These are phyloP conservation scores for Morpho helenor DNA, from an alignment of 2,888 invertebrate species.

Conservation along the genomic window DNA sequence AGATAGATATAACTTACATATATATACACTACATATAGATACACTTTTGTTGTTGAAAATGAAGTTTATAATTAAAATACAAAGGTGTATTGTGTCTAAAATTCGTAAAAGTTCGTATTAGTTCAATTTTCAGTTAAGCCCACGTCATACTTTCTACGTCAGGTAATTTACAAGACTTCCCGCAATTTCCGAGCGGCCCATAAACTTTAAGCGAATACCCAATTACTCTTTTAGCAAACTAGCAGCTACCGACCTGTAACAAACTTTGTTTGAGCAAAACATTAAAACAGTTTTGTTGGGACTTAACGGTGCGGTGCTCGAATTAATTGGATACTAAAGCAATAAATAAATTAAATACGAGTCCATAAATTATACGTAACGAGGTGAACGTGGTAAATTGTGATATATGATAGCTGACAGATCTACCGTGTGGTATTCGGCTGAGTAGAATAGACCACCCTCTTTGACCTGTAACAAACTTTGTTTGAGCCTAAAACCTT, in stretches of 20 bases:
- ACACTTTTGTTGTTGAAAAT: too few species aligned
- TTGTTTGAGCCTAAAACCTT: constrained; percentile 18
- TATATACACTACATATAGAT: too few species aligned
- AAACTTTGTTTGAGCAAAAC: constrained; percentile 18
- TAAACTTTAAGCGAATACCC: constrained; percentile 18
- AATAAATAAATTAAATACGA: constrained; percentile 13
- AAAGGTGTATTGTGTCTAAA: too few species aligned
- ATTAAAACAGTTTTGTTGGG: constrained; percentile 21
- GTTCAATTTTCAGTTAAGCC: too few species aligned
- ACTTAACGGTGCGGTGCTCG: constrained; percentile 17
- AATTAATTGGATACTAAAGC: constrained; percentile 21
- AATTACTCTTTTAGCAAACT: constrained; percentile 21
- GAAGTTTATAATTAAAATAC: too few species aligned
- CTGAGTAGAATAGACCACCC: too few species aligned
- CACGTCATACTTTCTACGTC: constrained; percentile 1
- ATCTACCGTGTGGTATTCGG: too few species aligned
- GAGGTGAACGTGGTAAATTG: too few species aligned
- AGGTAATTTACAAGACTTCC: constrained; percentile 7
- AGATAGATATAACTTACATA: too few species aligned
- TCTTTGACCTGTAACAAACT: constrained; percentile 16
- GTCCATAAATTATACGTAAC: neutral
- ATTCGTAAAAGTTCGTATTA: too few species aligned
- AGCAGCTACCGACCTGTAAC: constrained; percentile 15
- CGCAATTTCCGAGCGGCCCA: constrained; percentile 13
- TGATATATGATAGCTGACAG: too few species aligned